Base-by-base conservation (phyloP, 35 echinoderm and acorn worm genomes). In the Anneissia japonica region DNA sequence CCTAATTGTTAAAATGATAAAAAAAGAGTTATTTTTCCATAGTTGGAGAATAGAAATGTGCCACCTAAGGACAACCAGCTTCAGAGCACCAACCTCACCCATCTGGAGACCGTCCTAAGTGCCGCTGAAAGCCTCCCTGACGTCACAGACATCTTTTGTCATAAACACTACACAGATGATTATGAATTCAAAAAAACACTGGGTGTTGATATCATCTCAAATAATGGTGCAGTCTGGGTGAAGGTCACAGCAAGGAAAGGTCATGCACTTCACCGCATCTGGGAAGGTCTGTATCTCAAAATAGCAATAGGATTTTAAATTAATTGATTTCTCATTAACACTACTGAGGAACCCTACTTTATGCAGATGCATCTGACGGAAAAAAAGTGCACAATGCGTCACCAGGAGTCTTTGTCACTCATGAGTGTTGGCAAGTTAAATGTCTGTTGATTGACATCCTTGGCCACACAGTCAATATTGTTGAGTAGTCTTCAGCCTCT, bases 221-320 rank as follows among this genome's bases (percentile, higher is more conserved):
- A 91, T 30, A 72, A 86, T 46, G 95, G 95, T n/a, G 89, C 76
- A 38, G 51, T 89, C 0, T 98, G 95, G 95, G 86, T 98, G 12
- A 98, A 98, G 81, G 74, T 98, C 19, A 93, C 91, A n/a, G 95
- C 95, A 6, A 81, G 95, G 9, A 98, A 94, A 74, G 95, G 92
- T 31, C 84, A 91, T 36, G 95, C 95, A 21, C 79, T 98, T 23
- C 92, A 98, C 72, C 82, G 89, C 83, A 91, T 90, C 73, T 98
- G 95, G 88, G 39, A 88, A 84, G 95, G 95, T 97, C 80, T 4
- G 64, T 37, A 34, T 34, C 21, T n/a, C n/a, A n/a, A n/a, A n/a
- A n/a, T n/a, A n/a, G n/a, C n/a, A n/a, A n/a, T n/a, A n/a, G n/a
- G n/a, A n/a, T n/a, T n/a, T 86, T 79, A 12, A 12, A 77, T 34